Evolutionary conservation across 2,797 vertebrate species (phyloP).

Genomic region (Megaceryle alcyon): DNA sequence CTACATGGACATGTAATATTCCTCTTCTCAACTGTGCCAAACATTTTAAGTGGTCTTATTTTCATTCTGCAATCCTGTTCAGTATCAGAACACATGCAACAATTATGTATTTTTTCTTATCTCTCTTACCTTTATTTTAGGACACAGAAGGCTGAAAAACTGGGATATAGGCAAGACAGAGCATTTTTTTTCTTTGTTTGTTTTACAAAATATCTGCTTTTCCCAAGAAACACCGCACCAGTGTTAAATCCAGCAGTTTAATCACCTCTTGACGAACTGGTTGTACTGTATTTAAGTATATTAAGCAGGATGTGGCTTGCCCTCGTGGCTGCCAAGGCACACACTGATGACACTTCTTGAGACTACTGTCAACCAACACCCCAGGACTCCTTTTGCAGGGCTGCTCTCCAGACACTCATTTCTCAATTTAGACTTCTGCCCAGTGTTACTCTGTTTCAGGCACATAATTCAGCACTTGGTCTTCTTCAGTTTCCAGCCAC

Average conservation of each 20-base stretch:
- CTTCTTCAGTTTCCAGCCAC: background rate
- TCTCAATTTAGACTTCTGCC: background rate
- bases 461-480: background rate
- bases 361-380: no score
- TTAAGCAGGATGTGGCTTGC: no score
- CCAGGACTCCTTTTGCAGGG: background rate
- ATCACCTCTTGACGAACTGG: background rate
- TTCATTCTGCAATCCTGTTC: background rate
- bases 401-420: background rate
- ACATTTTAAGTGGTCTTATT: background rate
- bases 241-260: no score
- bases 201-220: background rate
- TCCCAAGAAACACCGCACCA: no score
- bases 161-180: background rate
- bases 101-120: background rate
- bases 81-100: background rate
- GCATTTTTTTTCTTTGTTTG: background rate
- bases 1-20: background rate
- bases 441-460: fast-evolving
- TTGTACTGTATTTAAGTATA: no score
- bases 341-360: no score
- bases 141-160: background rate
- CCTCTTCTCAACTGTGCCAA: background rate
- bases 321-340: no score
- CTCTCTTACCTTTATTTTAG: background rate